Evolutionary conservation across 1,140 invertebrate genomes (phyloP), one percentile per base, ranked within the genome.

Genomic region (Trichogramma pretiosum): DNA sequence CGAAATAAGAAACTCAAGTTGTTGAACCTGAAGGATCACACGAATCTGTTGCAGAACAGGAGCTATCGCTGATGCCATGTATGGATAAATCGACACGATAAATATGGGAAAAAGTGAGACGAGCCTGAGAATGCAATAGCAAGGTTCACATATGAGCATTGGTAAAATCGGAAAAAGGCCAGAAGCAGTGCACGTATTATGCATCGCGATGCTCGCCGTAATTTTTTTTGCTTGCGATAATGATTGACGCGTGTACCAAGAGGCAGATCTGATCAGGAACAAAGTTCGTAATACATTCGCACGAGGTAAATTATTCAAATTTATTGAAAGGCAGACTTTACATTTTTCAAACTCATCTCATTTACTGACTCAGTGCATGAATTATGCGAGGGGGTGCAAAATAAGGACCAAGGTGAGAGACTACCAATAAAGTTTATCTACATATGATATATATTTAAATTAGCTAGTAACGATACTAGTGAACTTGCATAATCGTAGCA

Each of bases 11-110:
- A 30, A 19, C 40, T 8, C 1, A 11, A 5, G 3, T 14, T 13
- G 5, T 19, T 18, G 21, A 30, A 21, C 9, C 13, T 41, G 51
- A 48, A 34, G 48, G 46, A 53, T 51, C 43, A 34, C 48, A 24
- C 46, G 45, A 43, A 58, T 56, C 56, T 56, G 59, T 61, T 55
- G 52, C n/a, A n/a, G n/a, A n/a, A n/a, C n/a, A n/a, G n/a, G n/a
- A n/a, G n/a, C n/a, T 50, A 55, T 57, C 42, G 52, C 38, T 36
- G 32, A 32, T 46, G 37, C 21, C 41, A 51, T 50, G 17, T 26
- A n/a, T 42, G 50, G 55, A 51, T 47, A 59, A 55, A 56, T 52
- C 48, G 48, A 19, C 22, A 34, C 37, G 35, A 45, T 47, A 52
- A 55, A 44, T 44, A 44, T 22, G 14, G n/a, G 33, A 23, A 38